Evolutionary conservation across 2,113 vertebrate genomes (phyloP), one percentile per base, ranked within the genome.

Genomic region (Cricetomys ansorgei): DNA sequence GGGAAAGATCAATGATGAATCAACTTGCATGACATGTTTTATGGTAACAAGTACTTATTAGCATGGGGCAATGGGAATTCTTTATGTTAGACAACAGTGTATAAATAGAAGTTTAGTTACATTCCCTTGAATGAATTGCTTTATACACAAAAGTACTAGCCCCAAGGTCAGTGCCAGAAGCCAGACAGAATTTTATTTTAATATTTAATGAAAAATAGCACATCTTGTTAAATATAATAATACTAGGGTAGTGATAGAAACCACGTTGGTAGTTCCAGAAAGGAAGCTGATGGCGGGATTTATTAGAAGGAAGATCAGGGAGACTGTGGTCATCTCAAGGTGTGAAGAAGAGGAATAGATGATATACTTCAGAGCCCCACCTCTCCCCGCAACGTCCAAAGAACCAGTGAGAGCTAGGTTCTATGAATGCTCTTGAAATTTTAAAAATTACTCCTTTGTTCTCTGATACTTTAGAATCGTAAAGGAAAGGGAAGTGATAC

Each of bases 1-100:
- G 27, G 25, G 55, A 55, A 8, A 85, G 5, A 91, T 73, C 40
- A 83, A 76, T 57, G 19, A 5, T 55, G 76, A 27, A 7, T 50
- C 62, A 86, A 50, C 48, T 50, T 53, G 0, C 72, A 55, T n/a
- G 45, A 67, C 37, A 70, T 80, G 57, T 70, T 83, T 73, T 65
- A 84, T 75, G 40, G 8, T 88, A 80, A 79, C 37, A 53, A 76
- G 25, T 85, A 70, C 73, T 95, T 81, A 76, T 53, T 93, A 85
- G 80, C 4, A 95, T 53, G 40, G 57, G 86, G 37, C 3, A 87
- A 69, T 80, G 40, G 40, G 31, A 48, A 89, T 65, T 89, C 89
- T 84, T 88, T n/a, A 83, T 76, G 37, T 57, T 92, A 17, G n/a
- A 34, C 72, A 88, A 87, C 64, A 95, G 50, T 93, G 0, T 15